These are phyloP conservation scores for Trichogramma dendrolimi DNA, from an alignment of 2,888 invertebrate genomes.

Conservation along the genomic window DNA sequence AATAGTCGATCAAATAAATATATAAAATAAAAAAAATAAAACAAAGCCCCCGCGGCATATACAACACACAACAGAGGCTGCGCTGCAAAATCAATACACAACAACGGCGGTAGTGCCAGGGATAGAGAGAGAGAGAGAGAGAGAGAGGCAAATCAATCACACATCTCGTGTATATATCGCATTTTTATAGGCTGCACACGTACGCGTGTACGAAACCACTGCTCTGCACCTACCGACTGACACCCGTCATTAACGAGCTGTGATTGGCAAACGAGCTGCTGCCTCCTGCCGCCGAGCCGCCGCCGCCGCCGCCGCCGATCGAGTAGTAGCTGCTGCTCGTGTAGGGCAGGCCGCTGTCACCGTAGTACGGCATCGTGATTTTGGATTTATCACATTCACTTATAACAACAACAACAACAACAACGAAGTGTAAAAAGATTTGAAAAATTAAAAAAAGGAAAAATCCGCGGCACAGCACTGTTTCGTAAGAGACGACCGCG, in stretches of 20 bases:
- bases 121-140: no score
- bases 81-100: no score
- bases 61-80: no score
- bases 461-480: not conserved
- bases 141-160: no score
- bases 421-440: not conserved
- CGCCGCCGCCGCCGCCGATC: constrained; percentile 28
- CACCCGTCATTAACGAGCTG: constrained; percentile 50
- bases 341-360: constrained; percentile 42
- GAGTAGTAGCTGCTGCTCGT: constrained; percentile 32
- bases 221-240: constrained; percentile 24
- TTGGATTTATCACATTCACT: no score
- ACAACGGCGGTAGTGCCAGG: no score
- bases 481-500: not conserved
- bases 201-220: no score
- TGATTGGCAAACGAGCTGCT: constrained; percentile 44
- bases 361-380: constrained; percentile 46
- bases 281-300: constrained; percentile 21
- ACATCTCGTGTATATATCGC: no score
- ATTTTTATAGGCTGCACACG: no score
- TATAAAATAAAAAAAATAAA: no score
- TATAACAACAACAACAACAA: not conserved
- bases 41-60: no score
- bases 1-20: no score
- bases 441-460: not conserved